Conservation (phyloP, 1,140 invertebrate genomes). For the Listronotus bonariensis region DNA sequence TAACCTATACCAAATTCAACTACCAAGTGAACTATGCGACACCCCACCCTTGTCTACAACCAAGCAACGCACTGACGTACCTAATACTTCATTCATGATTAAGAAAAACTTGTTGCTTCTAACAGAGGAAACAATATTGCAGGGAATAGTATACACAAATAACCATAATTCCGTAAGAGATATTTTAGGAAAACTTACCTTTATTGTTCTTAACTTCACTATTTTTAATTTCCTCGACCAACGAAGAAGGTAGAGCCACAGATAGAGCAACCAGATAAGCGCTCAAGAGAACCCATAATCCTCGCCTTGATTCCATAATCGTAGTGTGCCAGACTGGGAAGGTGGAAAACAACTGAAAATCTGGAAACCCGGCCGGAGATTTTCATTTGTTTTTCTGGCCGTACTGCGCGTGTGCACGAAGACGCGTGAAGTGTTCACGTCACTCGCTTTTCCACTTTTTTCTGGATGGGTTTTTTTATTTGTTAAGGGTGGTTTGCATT, state of each 20-base stretch:
- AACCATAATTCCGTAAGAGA: too few species aligned
- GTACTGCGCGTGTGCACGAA: constrained; percentile 34
- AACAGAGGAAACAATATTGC: background rate
- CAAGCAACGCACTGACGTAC: background rate
- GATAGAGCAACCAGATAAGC: constrained; percentile 24
- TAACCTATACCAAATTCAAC: too few species aligned
- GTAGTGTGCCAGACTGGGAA: constrained; percentile 14
- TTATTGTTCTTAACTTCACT: too few species aligned
- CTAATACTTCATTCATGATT: constrained; percentile 9
- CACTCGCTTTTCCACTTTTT: background rate
- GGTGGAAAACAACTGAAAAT: constrained; percentile 44
- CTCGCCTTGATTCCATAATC: constrained; percentile 33
- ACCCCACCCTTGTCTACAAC: background rate
- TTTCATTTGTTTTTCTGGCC: constrained; percentile 34
- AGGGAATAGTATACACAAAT: too few species aligned
- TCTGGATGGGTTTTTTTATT: background rate
- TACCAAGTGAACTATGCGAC: too few species aligned
- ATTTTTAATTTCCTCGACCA: constrained; percentile 48
- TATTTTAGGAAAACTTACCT: constrained; percentile 29
- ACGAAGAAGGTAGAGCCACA: constrained; percentile 43
- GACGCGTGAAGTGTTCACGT: constrained; percentile 7
- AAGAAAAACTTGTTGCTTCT: constrained; percentile 21
- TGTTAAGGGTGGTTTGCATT: too few species aligned
- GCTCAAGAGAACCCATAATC: constrained; percentile 17
- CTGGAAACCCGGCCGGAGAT: constrained; percentile 36